phyloP scores from a whole-genome alignment of 2,113 vertebrate genomes.

The Polypterus senegalus region DNA sequence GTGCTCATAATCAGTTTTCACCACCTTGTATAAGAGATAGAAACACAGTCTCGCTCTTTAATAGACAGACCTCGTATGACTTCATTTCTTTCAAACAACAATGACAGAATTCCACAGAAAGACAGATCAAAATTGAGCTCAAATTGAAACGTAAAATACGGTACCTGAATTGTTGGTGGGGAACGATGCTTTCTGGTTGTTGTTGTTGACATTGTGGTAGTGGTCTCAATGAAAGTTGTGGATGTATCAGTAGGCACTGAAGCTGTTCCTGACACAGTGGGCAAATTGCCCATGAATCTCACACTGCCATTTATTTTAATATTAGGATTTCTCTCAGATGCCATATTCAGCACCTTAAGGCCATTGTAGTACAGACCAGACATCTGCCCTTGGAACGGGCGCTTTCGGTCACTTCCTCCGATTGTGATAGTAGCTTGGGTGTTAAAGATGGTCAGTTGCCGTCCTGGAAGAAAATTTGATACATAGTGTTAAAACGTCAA shows the following conservation, averaged over 20 bases:
- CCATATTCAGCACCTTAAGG: conserved; percentile 95
- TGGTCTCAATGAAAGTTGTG: conserved; percentile 94
- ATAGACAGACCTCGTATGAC: too few relatives aligned
- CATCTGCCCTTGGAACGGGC: conserved; percentile 94
- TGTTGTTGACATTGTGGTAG: conserved; percentile 88
- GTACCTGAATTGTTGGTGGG: conserved; percentile 81
- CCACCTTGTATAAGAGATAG: too few relatives aligned
- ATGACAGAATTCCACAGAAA: too few relatives aligned
- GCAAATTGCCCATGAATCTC: conserved; percentile 83
- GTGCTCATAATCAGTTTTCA: too few relatives aligned
- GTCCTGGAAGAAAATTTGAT: conserved; percentile 51
- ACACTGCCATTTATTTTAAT: conserved; percentile 93
- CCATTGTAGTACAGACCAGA: conserved; percentile 97
- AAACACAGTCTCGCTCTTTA: too few relatives aligned
- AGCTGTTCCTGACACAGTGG: conserved; percentile 68
- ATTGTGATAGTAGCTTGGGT: conserved; percentile 96
- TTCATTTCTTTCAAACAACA: too few relatives aligned
- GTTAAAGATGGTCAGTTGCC: conserved; percentile 98
- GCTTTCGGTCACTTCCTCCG: conserved; percentile 83
- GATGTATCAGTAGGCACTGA: conserved; percentile 90
- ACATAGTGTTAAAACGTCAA: conserved; percentile 52
- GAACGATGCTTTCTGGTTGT: conserved; percentile 92
- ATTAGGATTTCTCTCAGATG: conserved; percentile 82
- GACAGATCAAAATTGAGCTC: too few relatives aligned
- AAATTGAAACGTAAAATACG: neutral